phyloP scores from a whole-genome alignment of 2,888 invertebrate genomes.

The Cheiracanthium punctorium region DNA sequence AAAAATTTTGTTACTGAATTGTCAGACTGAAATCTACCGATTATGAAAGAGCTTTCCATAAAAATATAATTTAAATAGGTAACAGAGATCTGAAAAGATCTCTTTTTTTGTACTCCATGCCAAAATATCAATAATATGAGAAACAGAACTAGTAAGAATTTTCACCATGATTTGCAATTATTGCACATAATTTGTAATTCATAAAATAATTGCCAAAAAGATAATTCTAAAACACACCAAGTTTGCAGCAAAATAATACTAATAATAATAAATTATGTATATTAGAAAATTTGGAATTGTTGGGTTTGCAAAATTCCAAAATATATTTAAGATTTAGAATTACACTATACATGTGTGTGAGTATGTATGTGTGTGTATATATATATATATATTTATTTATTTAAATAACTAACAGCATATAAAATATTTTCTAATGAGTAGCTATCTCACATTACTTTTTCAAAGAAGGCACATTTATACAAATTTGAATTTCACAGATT shows the following conservation, averaged over 20 bases:
- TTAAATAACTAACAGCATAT: constrained; percentile 34
- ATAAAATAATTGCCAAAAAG: too few relatives aligned
- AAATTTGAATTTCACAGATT: constrained; percentile 1
- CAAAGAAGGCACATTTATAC: constrained; percentile 49
- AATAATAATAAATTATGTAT: too few relatives aligned
- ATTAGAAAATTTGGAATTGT: neutral
- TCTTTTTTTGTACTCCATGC: too few relatives aligned
- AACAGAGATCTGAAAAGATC: too few relatives aligned
- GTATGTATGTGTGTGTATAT: constrained; percentile 1
- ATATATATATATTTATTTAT: constrained; percentile 22
- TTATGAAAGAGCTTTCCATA: too few relatives aligned
- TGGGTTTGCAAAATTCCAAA: neutral
- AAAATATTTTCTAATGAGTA: constrained; percentile 33
- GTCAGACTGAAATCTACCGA: too few relatives aligned
- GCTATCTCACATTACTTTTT: constrained; percentile 25
- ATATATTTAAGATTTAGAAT: constrained; percentile 14
- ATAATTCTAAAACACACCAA: neutral
- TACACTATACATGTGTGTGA: neutral
- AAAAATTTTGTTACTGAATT: too few relatives aligned
- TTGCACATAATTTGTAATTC: too few relatives aligned
- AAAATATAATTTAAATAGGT: too few relatives aligned
- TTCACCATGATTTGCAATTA: too few relatives aligned
- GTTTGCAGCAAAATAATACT: neutral
- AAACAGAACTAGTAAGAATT: too few relatives aligned
- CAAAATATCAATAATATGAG: too few relatives aligned